Evolutionary conservation across 2,113 vertebrate genomes (phyloP).

Genomic region (Campylomormyrus tamandua): DNA sequence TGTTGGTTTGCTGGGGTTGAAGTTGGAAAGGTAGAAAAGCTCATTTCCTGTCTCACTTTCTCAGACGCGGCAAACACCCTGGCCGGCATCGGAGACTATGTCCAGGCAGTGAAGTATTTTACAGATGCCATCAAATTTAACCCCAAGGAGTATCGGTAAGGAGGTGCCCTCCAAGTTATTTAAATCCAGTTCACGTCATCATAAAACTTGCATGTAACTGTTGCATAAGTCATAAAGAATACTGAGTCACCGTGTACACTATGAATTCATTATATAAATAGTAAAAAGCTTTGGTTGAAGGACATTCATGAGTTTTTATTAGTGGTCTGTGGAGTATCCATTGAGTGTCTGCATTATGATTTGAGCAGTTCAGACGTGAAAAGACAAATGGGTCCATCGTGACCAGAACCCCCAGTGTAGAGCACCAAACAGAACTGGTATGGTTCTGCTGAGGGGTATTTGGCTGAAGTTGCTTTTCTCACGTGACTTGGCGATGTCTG

Average conservation of each 20-base stretch:
- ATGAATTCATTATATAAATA: background rate
- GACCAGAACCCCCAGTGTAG: background rate
- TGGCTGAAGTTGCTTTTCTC: background rate
- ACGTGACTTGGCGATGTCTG: background rate
- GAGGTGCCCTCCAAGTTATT: background rate
- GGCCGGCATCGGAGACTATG: slow-evolving; percentile 51
- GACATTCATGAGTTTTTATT: background rate
- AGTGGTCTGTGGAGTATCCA: background rate
- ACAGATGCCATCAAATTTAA: slow-evolving; percentile 70
- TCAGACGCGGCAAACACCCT: slow-evolving; percentile 60
- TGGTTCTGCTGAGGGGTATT: background rate
- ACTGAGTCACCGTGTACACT: background rate
- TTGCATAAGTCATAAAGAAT: background rate
- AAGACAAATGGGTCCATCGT: background rate
- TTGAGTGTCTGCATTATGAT: background rate
- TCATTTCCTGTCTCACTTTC: background rate
- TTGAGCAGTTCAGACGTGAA: background rate
- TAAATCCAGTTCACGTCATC: background rate
- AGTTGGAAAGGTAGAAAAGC: background rate
- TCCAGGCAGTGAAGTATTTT: slow-evolving; percentile 61
- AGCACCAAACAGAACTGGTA: background rate
- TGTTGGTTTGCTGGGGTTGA: background rate
- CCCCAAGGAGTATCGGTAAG: slow-evolving; percentile 70
- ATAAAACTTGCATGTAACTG: background rate
- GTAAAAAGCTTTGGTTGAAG: background rate